Percentiles rank a stretch among this genome's conserved stretches.
Evolutionary conservation across 2,113 vertebrate species (phyloP).

Genomic region (Halichoerus grypus): DNA sequence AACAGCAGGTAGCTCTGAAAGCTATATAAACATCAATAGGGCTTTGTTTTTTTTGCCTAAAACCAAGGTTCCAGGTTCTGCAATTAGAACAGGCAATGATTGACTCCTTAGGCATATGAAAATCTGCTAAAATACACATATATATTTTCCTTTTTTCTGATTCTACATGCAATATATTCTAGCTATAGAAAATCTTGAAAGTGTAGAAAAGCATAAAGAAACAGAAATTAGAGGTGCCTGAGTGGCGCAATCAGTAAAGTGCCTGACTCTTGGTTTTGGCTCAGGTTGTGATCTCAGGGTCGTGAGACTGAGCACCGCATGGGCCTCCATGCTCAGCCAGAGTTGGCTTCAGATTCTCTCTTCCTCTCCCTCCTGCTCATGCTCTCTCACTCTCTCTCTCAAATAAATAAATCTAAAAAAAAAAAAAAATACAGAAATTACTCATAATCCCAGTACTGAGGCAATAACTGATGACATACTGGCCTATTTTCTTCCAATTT

Average conservation of each 20-base stretch:
- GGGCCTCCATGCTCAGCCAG: not conserved
- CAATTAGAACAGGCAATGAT: not conserved
- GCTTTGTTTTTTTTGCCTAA: not conserved
- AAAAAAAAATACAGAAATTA: not conserved
- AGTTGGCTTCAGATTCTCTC: not conserved
- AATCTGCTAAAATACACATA: not conserved
- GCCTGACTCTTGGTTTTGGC: not conserved
- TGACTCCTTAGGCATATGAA: not conserved
- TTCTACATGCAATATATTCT: not conserved
- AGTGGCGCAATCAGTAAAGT: not conserved
- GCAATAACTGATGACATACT: not conserved
- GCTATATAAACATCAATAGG: not conserved
- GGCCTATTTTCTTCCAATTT: constrained; percentile 22
- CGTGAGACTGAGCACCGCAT: not conserved
- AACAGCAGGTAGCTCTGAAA: not conserved
- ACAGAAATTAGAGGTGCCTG: not conserved
- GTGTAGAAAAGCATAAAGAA: not conserved
- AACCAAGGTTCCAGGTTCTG: not conserved
- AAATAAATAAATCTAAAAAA: not conserved
- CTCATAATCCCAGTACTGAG: not conserved
- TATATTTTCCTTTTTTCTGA: not conserved
- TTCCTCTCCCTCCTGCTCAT: not conserved
- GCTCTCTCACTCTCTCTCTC: not conserved
- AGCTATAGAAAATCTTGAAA: constrained; percentile 17
- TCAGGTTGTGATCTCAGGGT: not conserved